phyloP scores from a whole-genome alignment of 2,113 vertebrate species.

The Bubo blakistoni region DNA sequence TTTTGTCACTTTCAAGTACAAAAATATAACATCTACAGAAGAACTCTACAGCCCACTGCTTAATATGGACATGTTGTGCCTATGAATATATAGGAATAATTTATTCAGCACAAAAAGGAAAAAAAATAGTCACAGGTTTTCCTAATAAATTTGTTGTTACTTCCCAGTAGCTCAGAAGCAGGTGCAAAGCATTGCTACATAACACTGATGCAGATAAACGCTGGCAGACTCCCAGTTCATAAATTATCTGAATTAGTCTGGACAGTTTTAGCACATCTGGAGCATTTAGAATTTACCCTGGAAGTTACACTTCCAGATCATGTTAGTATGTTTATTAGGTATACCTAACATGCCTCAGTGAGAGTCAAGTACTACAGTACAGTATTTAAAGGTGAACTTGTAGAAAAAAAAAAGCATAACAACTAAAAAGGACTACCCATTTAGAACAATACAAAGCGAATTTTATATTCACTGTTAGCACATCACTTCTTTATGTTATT shows the following conservation, averaged over 20 bases:
- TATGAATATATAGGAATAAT: background rate
- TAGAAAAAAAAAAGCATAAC: background rate
- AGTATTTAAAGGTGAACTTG: background rate
- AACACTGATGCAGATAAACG: background rate
- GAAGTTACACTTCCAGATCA: background rate
- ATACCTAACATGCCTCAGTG: background rate
- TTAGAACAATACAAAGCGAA: background rate
- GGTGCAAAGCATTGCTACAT: background rate
- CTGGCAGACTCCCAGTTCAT: slow-evolving; percentile 21
- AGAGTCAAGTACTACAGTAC: background rate
- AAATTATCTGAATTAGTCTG: slow-evolving; percentile 33
- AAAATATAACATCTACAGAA: background rate
- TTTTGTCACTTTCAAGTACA: background rate
- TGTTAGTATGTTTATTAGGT: background rate
- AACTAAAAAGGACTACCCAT: background rate
- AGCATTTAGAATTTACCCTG: slow-evolving; percentile 8
- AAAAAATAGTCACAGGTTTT: background rate
- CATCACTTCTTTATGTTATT: background rate
- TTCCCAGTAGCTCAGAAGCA: slow-evolving; percentile 12
- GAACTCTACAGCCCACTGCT: background rate
- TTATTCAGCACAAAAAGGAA: background rate
- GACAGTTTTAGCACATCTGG: slow-evolving; percentile 34
- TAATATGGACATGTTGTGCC: background rate
- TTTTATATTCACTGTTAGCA: background rate
- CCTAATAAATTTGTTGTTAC: background rate